Conservation (phyloP, 2,113 vertebrate species). For the Siphamia tubifer region DNA sequence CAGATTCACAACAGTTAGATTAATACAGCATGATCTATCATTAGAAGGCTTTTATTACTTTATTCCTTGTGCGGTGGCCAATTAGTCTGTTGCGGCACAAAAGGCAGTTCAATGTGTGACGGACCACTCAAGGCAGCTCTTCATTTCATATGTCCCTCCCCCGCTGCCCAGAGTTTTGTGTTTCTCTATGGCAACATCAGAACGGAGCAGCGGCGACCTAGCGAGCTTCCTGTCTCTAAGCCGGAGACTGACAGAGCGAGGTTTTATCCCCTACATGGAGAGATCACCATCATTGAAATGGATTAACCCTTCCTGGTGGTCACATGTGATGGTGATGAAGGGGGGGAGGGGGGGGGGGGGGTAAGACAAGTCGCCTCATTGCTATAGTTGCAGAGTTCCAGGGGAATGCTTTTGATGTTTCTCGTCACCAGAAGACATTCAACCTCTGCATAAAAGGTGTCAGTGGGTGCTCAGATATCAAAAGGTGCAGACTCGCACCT, state of each 20-base stretch:
- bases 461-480: slow-evolving; percentile 62
- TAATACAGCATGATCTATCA: slow-evolving; percentile 16
- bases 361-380: slow-evolving; percentile 26
- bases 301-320: slow-evolving; percentile 56
- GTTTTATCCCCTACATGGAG: slow-evolving; percentile 45
- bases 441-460: slow-evolving; percentile 37
- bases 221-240: slow-evolving; percentile 53
- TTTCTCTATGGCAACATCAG: slow-evolving; percentile 62
- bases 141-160: slow-evolving; percentile 20
- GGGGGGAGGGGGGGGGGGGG: too few relatives aligned
- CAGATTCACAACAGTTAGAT: background rate
- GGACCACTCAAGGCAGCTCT: slow-evolving; percentile 26
- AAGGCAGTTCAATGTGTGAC: slow-evolving; percentile 15
- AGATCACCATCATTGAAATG: slow-evolving; percentile 54
- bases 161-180: slow-evolving; percentile 20
- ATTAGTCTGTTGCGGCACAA: slow-evolving; percentile 23
- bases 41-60: slow-evolving; percentile 20
- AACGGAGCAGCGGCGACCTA: background rate
- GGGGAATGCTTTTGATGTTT: slow-evolving; percentile 60
- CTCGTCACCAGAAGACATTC: slow-evolving; percentile 35
- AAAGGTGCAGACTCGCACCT: slow-evolving; percentile 57
- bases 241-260: slow-evolving; percentile 13
- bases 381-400: slow-evolving; percentile 11
- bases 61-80: background rate
- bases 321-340: too few relatives aligned